phyloP scores from a whole-genome alignment of 2,797 vertebrate genomes.

The Champsocephalus gunnari region DNA sequence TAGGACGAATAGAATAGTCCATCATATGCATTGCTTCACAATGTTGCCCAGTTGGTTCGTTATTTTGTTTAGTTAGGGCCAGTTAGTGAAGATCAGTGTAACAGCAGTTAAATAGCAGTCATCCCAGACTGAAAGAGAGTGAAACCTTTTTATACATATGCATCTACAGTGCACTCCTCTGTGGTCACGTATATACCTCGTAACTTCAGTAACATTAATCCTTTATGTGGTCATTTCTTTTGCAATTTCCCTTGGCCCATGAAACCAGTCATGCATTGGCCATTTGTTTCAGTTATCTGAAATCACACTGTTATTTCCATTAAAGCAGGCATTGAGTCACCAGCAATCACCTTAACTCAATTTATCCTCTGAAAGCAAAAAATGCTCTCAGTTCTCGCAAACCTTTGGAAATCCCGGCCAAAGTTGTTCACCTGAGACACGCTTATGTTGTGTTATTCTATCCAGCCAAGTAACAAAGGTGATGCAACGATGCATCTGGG shows the following conservation, averaged over 20 bases:
- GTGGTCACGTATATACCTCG: slow-evolving; percentile 27
- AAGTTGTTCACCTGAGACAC: slow-evolving; percentile 63
- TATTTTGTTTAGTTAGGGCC: slow-evolving; percentile 27
- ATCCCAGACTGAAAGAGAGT: slow-evolving; percentile 70
- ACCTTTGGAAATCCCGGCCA: slow-evolving; percentile 52
- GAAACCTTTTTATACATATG: slow-evolving; percentile 19
- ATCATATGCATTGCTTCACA: slow-evolving; percentile 39
- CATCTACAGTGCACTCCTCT: slow-evolving; percentile 21
- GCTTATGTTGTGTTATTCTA: slow-evolving; percentile 57
- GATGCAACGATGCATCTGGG: slow-evolving; percentile 8
- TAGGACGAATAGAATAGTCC: slow-evolving; percentile 5
- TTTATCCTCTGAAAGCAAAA: slow-evolving; percentile 26
- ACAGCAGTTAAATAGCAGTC: slow-evolving; percentile 58
- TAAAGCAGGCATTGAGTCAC: slow-evolving; percentile 10
- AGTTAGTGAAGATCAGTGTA: slow-evolving; percentile 48
- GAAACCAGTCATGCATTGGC: slow-evolving; percentile 36
- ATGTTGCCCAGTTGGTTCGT: slow-evolving; percentile 44
- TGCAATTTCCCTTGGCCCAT: slow-evolving; percentile 34
- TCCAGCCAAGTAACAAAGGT: slow-evolving; percentile 44
- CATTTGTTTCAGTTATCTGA: slow-evolving; percentile 11
- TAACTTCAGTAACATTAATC: slow-evolving; percentile 22
- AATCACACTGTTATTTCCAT: slow-evolving; percentile 20
- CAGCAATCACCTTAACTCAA: slow-evolving; percentile 25
- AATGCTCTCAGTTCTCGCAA: slow-evolving; percentile 53
- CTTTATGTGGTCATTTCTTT: not conserved